Base-by-base conservation (phyloP, 2,888 invertebrate genomes). In the Pegoplata infirma region DNA sequence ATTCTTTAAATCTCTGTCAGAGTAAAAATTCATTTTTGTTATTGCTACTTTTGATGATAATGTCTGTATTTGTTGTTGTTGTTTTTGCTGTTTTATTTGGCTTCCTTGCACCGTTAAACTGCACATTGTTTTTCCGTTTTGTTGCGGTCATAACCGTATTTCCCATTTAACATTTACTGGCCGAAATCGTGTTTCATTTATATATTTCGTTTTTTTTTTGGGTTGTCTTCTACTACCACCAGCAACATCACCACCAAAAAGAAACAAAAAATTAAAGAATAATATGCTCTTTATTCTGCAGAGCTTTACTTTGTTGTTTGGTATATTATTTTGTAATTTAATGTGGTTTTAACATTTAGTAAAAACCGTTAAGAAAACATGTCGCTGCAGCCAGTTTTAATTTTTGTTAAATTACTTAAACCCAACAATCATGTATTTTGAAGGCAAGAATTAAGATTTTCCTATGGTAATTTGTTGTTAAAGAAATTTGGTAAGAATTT, bases 321-420 rank as follows among this genome's bases (percentile, higher is more conserved):
- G 63, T 64, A n/a, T 23, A 59, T 59, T 53, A 53, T 58, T 66
- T 76, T 71, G 53, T 71, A 71, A 75, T 68, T 69, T 76, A 69
- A 64, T 46, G 63, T 51, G 58, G 63, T 46, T 58, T 47, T 69
- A 51, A 44, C 44, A 56, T 56, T 68, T 47, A 68, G 28, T 19
- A 56, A n/a, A n/a, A 69, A 58, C 69, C 58, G 58, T 69, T 69
- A 69, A 56, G 25, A 76, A 46, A 69, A 58, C 68, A 58, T 16
- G 36, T 58, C 44, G 40, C 64, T 21, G 51, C 44, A 14, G 25
- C 19, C 6, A 17, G 5, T 46, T 49, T 55, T 67, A 16, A 49
- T 67, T 36, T 51, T 32, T 32, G 17, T 19, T 49, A 16, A 63
- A 32, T 56, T 56, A n/a, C n/a, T n/a, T n/a, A n/a, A 58, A n/a